Conservation (phyloP, 2,888 invertebrate species). For the Choreutis nemorana region DNA sequence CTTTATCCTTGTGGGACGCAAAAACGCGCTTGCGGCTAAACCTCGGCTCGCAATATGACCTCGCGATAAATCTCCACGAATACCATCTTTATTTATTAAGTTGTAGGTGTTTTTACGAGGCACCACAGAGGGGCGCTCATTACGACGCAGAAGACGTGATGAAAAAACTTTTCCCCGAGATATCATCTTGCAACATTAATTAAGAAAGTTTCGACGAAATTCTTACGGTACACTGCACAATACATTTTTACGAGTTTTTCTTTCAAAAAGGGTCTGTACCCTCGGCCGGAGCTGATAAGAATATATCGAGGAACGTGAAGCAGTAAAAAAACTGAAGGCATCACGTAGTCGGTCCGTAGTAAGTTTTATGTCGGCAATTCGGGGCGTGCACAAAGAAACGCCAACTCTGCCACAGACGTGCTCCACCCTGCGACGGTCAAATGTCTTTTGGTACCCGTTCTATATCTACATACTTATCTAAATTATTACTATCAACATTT, state of each 20-base stretch:
- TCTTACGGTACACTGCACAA: slow-evolving; percentile 22
- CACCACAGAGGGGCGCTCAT: slow-evolving; percentile 53
- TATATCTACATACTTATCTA: slow-evolving; percentile 8
- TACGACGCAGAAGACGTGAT: slow-evolving; percentile 45
- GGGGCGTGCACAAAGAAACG: slow-evolving; percentile 62
- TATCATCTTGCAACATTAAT: slow-evolving; percentile 61
- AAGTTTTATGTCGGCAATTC: slow-evolving; percentile 61
- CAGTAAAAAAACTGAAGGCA: slow-evolving; percentile 51
- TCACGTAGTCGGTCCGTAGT: slow-evolving; percentile 50
- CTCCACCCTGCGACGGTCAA: slow-evolving; percentile 17
- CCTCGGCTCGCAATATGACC: slow-evolving; percentile 48
- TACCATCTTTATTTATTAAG: slow-evolving; percentile 63
- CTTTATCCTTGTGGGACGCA: slow-evolving; percentile 29
- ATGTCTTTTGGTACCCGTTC: slow-evolving; percentile 12
- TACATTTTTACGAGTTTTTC: slow-evolving; percentile 45
- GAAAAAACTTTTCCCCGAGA: slow-evolving; percentile 59
- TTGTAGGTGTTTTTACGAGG: slow-evolving; percentile 62
- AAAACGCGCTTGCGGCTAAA: slow-evolving; percentile 37
- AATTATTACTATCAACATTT: no score
- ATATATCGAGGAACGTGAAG: slow-evolving; percentile 48
- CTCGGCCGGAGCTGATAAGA: slow-evolving; percentile 42
- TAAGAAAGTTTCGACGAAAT: slow-evolving; percentile 38
- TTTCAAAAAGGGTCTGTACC: slow-evolving; percentile 25
- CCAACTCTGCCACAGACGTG: slow-evolving; percentile 46
- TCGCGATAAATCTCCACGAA: slow-evolving; percentile 59